phyloP scores from a whole-genome alignment of 2,113 vertebrate species.

The Sitta europaea region DNA sequence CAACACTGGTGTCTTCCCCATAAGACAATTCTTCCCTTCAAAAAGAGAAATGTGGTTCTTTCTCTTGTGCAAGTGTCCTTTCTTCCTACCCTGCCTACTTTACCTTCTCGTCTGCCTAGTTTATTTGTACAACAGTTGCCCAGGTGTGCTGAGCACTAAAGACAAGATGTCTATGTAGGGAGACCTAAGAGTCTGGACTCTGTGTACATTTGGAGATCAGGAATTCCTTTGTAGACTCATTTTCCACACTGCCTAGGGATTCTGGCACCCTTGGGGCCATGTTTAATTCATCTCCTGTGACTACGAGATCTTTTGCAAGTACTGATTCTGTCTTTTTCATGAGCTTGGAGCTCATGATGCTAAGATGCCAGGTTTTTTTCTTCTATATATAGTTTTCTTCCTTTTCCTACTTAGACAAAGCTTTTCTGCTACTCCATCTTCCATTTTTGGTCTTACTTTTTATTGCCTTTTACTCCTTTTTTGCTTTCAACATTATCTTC shows the following conservation, averaged over 20 bases:
- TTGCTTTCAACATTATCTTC: neutral
- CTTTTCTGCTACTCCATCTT: neutral
- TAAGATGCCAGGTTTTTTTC: neutral
- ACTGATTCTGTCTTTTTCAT: neutral
- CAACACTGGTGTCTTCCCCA: neutral
- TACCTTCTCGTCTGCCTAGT: neutral
- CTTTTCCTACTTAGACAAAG: neutral
- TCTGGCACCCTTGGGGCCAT: neutral
- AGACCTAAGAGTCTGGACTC: neutral
- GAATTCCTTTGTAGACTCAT: neutral
- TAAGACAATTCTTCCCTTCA: neutral
- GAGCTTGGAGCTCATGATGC: neutral
- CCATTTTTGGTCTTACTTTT: neutral
- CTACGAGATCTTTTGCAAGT: neutral
- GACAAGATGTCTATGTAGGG: rapidly evolving
- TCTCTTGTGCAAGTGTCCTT: neutral
- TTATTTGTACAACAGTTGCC: neutral
- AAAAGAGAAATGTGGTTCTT: neutral
- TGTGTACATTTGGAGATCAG: rapidly evolving
- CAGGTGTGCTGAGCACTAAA: neutral
- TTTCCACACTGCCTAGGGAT: neutral
- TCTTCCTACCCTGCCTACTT: neutral
- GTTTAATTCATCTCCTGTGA: neutral
- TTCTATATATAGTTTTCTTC: neutral
- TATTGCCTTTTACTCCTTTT: neutral